Evolutionary conservation across 2,888 invertebrate genomes (phyloP).

Genomic region (Idaea biselata): DNA sequence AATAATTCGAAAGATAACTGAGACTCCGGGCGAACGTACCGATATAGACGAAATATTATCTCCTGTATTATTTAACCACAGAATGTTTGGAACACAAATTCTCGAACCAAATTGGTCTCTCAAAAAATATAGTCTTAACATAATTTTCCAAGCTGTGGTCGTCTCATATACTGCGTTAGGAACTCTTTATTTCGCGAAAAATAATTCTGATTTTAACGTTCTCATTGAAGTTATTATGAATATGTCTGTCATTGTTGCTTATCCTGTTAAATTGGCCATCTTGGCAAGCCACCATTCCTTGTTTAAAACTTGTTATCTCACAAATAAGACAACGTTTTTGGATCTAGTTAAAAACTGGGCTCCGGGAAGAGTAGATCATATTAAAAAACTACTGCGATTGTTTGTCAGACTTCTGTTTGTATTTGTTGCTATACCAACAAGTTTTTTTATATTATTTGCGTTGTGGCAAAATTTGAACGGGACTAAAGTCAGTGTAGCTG

Average conservation of each 20-base stretch:
- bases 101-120: slow-evolving; percentile 57
- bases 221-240: slow-evolving; percentile 49
- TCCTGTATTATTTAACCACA: slow-evolving; percentile 42
- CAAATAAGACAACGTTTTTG: slow-evolving; percentile 45
- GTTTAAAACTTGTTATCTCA: slow-evolving; percentile 11
- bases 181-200: slow-evolving; percentile 43
- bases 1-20: slow-evolving; percentile 35
- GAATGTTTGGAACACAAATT: slow-evolving; percentile 53
- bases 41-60: slow-evolving; percentile 46
- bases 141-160: slow-evolving; percentile 37
- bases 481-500: slow-evolving; percentile 45
- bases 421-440: slow-evolving; percentile 37
- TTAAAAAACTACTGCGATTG: slow-evolving; percentile 26
- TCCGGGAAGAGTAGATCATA: slow-evolving; percentile 21
- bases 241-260: background rate
- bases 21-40: slow-evolving; percentile 47
- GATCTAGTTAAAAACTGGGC: slow-evolving; percentile 37
- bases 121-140: slow-evolving; percentile 38
- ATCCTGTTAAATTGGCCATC: background rate
- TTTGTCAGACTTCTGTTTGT: slow-evolving; percentile 34
- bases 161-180: slow-evolving; percentile 51
- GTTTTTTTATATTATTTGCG: slow-evolving; percentile 39
- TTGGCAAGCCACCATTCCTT: background rate
- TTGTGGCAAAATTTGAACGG: slow-evolving; percentile 51
- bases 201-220: slow-evolving; percentile 35